A percentile compares a stretch with the other conserved stretches of the same genome.
Conservation (phyloP, 2,113 vertebrate genomes). For the Nothobranchius furzeri region DNA sequence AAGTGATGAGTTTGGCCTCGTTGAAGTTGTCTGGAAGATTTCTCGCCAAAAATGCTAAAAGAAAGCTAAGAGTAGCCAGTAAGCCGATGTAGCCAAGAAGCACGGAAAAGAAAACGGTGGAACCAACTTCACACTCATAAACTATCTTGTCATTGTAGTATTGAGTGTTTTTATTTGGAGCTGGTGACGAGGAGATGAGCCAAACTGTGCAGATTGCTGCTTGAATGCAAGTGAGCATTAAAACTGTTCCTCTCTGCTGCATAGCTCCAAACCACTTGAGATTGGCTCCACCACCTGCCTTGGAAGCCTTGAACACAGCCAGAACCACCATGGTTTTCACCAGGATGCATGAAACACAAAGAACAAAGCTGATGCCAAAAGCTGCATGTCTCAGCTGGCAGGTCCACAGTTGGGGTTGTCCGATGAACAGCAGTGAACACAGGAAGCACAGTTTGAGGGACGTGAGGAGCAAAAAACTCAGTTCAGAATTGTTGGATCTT, state of each 20-base stretch:
- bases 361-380: conserved; percentile 63
- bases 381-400: conserved; percentile 67
- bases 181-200: conserved; percentile 52
- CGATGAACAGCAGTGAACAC: conserved; percentile 74
- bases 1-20: conserved; percentile 73
- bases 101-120: conserved; percentile 60
- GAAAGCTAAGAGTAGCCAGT: conserved; percentile 66
- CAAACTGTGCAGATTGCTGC: conserved; percentile 65
- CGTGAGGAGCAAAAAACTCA: conserved; percentile 54
- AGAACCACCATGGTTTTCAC: conserved; percentile 55
- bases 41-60: conserved; percentile 71
- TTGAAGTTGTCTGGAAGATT: conserved; percentile 76
- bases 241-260: conserved; percentile 67
- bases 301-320: conserved; percentile 50
- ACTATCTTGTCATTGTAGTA: conserved; percentile 64
- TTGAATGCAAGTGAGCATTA: conserved; percentile 59
- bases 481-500: conserved; percentile 76
- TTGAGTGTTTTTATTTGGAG: conserved; percentile 57
- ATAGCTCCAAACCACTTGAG: conserved; percentile 67
- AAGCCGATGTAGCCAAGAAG: conserved; percentile 71
- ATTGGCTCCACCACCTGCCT: conserved; percentile 41
- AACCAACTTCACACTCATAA: conserved; percentile 70
- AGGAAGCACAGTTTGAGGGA: conserved; percentile 66
- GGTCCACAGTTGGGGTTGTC: conserved; percentile 61
- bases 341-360: conserved; percentile 59